These are phyloP conservation scores for Bradypus variegatus DNA, from an alignment of 2,797 vertebrate species.

Conservation along the genomic window DNA sequence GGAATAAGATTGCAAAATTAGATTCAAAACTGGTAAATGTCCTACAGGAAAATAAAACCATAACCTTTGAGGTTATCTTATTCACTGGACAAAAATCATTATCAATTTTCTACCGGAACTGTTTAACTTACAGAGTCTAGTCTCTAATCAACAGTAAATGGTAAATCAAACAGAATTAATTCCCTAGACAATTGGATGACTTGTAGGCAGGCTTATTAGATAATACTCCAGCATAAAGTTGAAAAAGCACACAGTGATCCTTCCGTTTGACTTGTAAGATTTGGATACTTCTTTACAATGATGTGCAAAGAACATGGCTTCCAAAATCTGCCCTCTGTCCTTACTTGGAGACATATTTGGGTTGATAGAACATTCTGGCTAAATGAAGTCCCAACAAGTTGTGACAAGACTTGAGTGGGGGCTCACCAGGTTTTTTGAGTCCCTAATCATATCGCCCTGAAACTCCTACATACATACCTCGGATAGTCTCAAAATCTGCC, in stretches of 20 bases:
- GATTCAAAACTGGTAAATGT: not conserved
- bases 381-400: not conserved
- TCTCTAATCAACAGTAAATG: not conserved
- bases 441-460: not conserved
- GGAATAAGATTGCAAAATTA: not conserved
- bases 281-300: not conserved
- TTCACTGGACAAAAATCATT: not conserved
- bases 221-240: not conserved
- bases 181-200: not conserved
- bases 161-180: not conserved
- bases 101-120: not conserved
- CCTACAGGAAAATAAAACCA: not conserved
- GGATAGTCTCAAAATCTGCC: not conserved
- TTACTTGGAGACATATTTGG: not conserved
- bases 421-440: not conserved
- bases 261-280: not conserved
- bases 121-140: not conserved
- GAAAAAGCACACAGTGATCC: not conserved
- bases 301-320: not conserved
- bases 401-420: not conserved
- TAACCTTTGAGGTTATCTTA: not conserved
- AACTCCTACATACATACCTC: not conserved
- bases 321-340: not conserved
- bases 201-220: not conserved
- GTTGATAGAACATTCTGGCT: not conserved